Conservation (phyloP, 2,888 invertebrate species). For the Stegophylla sp. region DNA sequence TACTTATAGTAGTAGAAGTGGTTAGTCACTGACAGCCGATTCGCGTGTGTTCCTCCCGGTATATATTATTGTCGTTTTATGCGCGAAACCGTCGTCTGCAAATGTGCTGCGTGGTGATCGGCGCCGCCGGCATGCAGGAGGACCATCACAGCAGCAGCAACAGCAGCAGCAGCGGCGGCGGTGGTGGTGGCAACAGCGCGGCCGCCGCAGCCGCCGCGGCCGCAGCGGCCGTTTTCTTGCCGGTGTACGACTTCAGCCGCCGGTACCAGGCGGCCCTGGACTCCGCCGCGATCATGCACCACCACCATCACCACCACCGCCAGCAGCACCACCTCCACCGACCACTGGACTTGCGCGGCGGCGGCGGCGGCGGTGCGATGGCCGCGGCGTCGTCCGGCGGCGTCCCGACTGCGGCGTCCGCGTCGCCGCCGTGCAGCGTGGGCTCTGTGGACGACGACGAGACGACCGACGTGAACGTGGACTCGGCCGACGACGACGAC, state of each 20-base stretch:
- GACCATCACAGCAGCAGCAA: constrained; percentile 20
- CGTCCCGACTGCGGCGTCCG: constrained; percentile 67
- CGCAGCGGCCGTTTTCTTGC: constrained; percentile 41
- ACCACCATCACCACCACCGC: background rate
- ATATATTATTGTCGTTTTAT: too few species aligned
- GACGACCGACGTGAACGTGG: constrained; percentile 65
- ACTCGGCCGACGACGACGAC: constrained; percentile 66
- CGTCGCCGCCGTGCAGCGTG: constrained; percentile 52
- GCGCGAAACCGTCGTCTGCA: constrained; percentile 12
- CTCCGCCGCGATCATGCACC: constrained; percentile 12
- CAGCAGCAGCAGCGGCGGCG: background rate
- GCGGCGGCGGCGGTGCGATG: constrained; percentile 63
- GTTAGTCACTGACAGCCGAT: too few species aligned
- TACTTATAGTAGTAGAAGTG: too few species aligned
- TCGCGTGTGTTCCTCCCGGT: too few species aligned
- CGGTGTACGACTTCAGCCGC: constrained; percentile 59
- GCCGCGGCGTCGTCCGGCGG: constrained; percentile 62
- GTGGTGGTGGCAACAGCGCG: background rate
- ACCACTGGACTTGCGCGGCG: constrained; percentile 66
- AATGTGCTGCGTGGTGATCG: constrained; percentile 56
- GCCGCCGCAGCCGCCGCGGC: constrained; percentile 5
- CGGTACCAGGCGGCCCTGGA: constrained; percentile 57
- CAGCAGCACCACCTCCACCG: constrained; percentile 23
- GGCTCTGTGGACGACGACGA: constrained; percentile 62
- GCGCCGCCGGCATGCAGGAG: constrained; percentile 49